Base-by-base conservation (phyloP, 2,888 invertebrate species). In the Protodeltote pygarga region DNA sequence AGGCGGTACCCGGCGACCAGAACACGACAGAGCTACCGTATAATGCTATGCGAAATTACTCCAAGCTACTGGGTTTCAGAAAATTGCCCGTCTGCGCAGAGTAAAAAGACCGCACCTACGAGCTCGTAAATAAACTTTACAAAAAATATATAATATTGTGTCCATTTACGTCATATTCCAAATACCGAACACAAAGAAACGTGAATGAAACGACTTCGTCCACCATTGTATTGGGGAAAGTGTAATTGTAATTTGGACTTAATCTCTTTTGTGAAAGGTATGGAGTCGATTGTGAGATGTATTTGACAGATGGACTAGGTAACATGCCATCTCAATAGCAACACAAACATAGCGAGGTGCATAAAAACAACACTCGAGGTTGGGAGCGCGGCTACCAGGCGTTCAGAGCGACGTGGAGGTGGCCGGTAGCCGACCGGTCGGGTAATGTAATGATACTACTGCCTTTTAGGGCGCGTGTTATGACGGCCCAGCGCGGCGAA, bases 381-480 rank as follows among this genome's bases (percentile, higher is more conserved):
- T 73, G 71, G 64, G 65, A 70, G 71, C 76, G 75, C 68, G 61
- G 75, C 76, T 88, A 91, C 90, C 84, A 91, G 91, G 89, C 75
- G 73, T 60, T 55, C 85, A 89, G 83, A 53, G 71, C 66, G 50
- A 71, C 68, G 76, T 64, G 79, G 83, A 80, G 83, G 86, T 84
- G 80, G 79, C 61, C 79, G 76, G 81, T 81, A 79, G 83, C 82
- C 68, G 83, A 83, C 87, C 84, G 87, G 87, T 84, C 83, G 71
- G 64, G 83, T 90, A 90, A 89, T 90, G 83, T 90, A 90, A 89
- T 90, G 89, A 87, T 85, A 89, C 87, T 79, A 85, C 73, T 79
- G 76, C 91, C 91, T 89, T 92, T 82, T 91, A 90, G 82, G 89
- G 89, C 85, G 65, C 77, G 70, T 81, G 82, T 85, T 89, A 89